Base-by-base conservation (phyloP, 2,113 vertebrate genomes). In the Gasterosteus nipponicus region DNA sequence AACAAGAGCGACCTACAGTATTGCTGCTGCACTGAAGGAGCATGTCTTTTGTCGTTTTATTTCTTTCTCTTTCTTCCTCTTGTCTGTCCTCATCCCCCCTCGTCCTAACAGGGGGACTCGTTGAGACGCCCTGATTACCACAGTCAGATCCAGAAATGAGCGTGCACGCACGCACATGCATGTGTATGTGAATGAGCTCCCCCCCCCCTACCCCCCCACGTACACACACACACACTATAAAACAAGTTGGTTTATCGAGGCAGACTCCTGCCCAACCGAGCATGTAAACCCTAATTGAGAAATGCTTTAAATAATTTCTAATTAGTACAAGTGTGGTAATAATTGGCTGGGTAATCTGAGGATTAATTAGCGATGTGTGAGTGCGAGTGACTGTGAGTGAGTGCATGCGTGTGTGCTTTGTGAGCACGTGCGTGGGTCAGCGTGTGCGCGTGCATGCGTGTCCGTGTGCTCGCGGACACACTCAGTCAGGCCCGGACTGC, bases 261-360 rank as follows among this genome's bases (percentile, higher is more conserved):
- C 84, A 89, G 90, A 92, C 87, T 92, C 82, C 86, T 92, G 91
- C 89, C 88, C 90, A 81, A 93, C 92, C 94, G 93, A 96, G 96
- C 95, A 96, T 93, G 84, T 92, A 94, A 95, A 91, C 93, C 87
- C 93, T 95, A 95, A 96, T 95, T 94, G 94, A 94, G 93, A 92
- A 94, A 96, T 95, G 94, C 93, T 95, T 95, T 95, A 95, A 95
- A 95, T 94, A 94, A 93, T 95, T 95, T 95, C 91, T 96, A 95
- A 97, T 96, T 96, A 97, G 96, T 93, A 93, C 94, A 94, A 95
- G 96, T 96, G 93, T 91, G 92, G 92, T 94, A 93, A 94, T 96
- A 96, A 96, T 96, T 95, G 96, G 94, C 95, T 94, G 89, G 75
- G 93, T 96, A 95, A 97, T 96, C 95, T 97, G 95, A 95, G 95